A percentile compares a stretch with the other conserved stretches of the same genome.
These are phyloP conservation scores for Maniola jurtina DNA, from an alignment of 1,140 invertebrate genomes.

Conservation along the genomic window DNA sequence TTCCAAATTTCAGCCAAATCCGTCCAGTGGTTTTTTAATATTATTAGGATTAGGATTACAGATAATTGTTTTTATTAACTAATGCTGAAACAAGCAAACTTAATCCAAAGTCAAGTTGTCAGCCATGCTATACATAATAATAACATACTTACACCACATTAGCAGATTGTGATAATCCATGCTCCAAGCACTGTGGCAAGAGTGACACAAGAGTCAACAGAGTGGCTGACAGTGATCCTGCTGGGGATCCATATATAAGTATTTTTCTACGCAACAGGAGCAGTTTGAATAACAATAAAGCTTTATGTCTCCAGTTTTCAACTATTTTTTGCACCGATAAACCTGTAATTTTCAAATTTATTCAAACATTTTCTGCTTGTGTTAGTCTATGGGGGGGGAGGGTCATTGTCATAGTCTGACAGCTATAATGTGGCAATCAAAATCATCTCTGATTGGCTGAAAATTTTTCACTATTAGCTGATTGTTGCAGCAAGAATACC, in stretches of 20 bases:
- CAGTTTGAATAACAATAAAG: conserved; percentile 95
- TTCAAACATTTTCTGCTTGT: neutral
- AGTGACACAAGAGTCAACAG: conserved; percentile 94
- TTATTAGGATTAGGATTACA: too few species aligned
- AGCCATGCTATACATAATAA: conserved; percentile 6
- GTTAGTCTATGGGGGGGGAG: too few species aligned
- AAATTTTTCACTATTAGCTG: too few species aligned
- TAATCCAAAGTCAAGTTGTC: too few species aligned
- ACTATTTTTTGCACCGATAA: conserved; percentile 81
- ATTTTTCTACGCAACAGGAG: conserved; percentile 92
- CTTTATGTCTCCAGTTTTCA: conserved; percentile 94
- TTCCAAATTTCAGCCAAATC: too few species aligned
- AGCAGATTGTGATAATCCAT: conserved; percentile 91
- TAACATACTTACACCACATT: conserved; percentile 86
- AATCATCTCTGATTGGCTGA: too few species aligned
- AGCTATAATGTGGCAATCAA: too few species aligned
- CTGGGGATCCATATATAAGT: conserved; percentile 95
- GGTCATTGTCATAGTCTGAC: too few species aligned
- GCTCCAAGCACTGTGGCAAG: conserved; percentile 93
- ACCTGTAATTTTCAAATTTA: conserved; percentile 44
- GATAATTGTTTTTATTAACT: too few species aligned
- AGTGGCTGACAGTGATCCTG: conserved; percentile 91
- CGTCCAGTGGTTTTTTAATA: too few species aligned
- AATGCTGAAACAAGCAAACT: too few species aligned
- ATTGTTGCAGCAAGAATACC: too few species aligned